Evolutionary conservation across 2,797 vertebrate genomes (phyloP).

Genomic region (Anguilla pacifica): DNA sequence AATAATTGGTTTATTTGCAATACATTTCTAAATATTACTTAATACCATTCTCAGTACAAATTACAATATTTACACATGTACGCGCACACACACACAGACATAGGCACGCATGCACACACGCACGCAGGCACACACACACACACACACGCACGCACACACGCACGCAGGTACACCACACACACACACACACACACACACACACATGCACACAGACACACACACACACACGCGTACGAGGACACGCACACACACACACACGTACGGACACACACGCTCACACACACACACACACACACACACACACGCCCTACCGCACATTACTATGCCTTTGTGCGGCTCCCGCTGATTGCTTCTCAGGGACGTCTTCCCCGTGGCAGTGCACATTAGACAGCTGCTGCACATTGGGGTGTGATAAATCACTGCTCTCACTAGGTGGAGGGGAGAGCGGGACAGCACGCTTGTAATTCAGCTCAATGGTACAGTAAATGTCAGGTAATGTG

Average conservation of each 20-base stretch:
- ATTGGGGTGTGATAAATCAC: conserved; percentile 24
- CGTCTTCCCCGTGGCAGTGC: conserved; percentile 4
- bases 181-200: background rate
- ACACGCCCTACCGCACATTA: conserved; percentile 20
- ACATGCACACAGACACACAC: background rate
- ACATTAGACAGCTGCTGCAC: conserved; percentile 41
- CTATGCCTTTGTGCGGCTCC: conserved; percentile 34
- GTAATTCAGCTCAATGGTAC: conserved; percentile 48
- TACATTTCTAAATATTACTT: too few species aligned
- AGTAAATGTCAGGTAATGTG: conserved; percentile 55
- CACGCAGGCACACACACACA: too few species aligned
- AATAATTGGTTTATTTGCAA: too few species aligned
- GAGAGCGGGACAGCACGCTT: conserved; percentile 37
- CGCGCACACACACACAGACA: background rate
- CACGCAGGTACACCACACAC: background rate
- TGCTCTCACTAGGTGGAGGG: conserved; percentile 20
- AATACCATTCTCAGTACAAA: too few species aligned
- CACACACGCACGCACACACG: background rate
- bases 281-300: background rate
- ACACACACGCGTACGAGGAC: background rate
- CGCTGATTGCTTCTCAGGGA: conserved; percentile 22
- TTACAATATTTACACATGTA: background rate
- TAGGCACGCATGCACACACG: background rate
- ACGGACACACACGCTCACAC: background rate
- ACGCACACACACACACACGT: background rate